These are phyloP conservation scores for Rhinolophus sinicus DNA, from an alignment of 2,113 vertebrate species.

Conservation along the genomic window DNA sequence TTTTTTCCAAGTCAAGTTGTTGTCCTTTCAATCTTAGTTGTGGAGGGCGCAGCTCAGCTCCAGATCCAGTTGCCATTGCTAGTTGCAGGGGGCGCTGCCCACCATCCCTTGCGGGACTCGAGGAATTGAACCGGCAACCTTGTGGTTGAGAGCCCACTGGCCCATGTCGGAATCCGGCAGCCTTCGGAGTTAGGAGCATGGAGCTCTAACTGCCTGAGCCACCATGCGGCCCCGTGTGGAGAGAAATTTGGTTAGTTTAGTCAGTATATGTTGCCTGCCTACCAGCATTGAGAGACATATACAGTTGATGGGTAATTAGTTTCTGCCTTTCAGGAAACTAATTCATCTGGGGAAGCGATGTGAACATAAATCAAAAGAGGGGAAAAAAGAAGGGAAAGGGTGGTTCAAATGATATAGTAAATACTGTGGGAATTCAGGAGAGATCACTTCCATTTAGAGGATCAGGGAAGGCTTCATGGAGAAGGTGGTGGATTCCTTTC, in stretches of 20 bases:
- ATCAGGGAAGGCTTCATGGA: not conserved
- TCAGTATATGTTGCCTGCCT: not conserved
- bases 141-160: too few relatives aligned
- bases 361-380: constrained; percentile 14
- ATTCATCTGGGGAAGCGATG: not conserved
- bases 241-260: not conserved
- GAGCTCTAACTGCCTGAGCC: too few relatives aligned
- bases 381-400: not conserved
- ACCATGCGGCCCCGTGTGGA: too few relatives aligned
- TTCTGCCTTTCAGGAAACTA: constrained; percentile 31
- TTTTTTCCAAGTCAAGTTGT: too few relatives aligned
- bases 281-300: not conserved
- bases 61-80: too few relatives aligned
- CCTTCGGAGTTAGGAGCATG: too few relatives aligned
- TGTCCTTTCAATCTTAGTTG: too few relatives aligned
- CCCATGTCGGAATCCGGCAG: too few relatives aligned
- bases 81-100: too few relatives aligned
- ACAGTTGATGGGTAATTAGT: constrained; percentile 39
- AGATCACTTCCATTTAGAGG: not conserved
- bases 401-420: constrained; percentile 28
- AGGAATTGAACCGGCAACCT: too few relatives aligned
- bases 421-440: not conserved
- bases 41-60: too few relatives aligned
- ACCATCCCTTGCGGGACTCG: too few relatives aligned
- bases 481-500: constrained; percentile 9